Evolutionary conservation across 2,797 vertebrate species (phyloP).

Genomic region (Notolabrus celidotus): DNA sequence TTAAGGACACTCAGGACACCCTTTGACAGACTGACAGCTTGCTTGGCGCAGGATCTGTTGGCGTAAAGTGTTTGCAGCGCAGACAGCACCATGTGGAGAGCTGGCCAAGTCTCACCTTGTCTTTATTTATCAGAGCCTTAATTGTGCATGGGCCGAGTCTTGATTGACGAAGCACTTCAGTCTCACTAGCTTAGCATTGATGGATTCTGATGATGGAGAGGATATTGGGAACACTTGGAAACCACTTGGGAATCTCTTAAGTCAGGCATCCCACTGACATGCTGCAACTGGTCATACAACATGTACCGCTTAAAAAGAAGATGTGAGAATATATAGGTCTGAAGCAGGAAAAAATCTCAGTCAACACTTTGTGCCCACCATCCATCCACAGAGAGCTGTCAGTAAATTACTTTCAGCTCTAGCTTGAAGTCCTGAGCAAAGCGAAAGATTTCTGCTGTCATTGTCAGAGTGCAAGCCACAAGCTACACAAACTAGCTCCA

Average conservation of each 20-base stretch:
- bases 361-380: slow-evolving; percentile 34
- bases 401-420: slow-evolving; percentile 43
- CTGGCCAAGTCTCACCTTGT: slow-evolving; percentile 38
- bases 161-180: slow-evolving; percentile 50
- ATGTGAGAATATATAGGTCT: slow-evolving; percentile 11
- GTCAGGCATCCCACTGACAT: slow-evolving; percentile 27
- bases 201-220: slow-evolving; percentile 42
- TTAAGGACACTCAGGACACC: slow-evolving; percentile 67
- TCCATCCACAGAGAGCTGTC: neutral
- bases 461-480: slow-evolving; percentile 52
- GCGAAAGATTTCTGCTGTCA: slow-evolving; percentile 42
- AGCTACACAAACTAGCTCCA: slow-evolving; percentile 26
- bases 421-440: slow-evolving; percentile 23
- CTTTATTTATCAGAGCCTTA: slow-evolving; percentile 33
- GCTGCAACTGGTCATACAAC: slow-evolving; percentile 24
- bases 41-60: slow-evolving; percentile 38
- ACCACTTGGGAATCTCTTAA: neutral
- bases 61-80: slow-evolving; percentile 26
- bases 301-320: slow-evolving; percentile 32
- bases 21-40: slow-evolving; percentile 60
- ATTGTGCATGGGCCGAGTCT: slow-evolving; percentile 35
- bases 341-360: slow-evolving; percentile 28
- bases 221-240: slow-evolving; percentile 18
- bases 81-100: slow-evolving; percentile 21
- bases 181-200: slow-evolving; percentile 50